Evolutionary conservation across 2,888 invertebrate genomes (phyloP).

Genomic region (Cephonodes hylas): DNA sequence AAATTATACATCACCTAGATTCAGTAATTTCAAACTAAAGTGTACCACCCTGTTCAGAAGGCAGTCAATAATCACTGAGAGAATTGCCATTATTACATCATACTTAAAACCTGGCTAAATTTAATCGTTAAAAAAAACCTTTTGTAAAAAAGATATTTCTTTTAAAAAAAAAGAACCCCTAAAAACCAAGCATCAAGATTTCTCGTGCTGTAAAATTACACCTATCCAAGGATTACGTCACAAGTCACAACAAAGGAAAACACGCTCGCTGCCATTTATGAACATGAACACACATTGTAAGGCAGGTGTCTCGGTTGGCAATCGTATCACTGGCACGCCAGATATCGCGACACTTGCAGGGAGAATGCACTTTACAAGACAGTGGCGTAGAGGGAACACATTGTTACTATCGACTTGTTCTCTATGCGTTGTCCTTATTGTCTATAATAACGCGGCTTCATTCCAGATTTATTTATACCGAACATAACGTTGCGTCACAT

Average conservation of each 20-base stretch:
- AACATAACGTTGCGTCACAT: too few relatives aligned
- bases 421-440: background rate
- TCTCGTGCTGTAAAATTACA: background rate
- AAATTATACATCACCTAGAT: too few relatives aligned
- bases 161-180: too few relatives aligned
- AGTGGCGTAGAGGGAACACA: constrained; percentile 10
- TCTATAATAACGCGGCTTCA: background rate
- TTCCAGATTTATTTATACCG: background rate
- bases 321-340: constrained; percentile 16
- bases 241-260: background rate
- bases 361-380: constrained; percentile 12
- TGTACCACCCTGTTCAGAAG: too few relatives aligned
- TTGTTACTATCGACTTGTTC: constrained; percentile 9
- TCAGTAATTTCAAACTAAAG: too few relatives aligned
- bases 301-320: constrained; percentile 2
- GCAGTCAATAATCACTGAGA: too few relatives aligned
- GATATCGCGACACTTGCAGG: background rate
- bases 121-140: too few relatives aligned
- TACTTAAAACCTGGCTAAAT: too few relatives aligned
- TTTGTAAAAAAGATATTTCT: too few relatives aligned
- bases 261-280: background rate
- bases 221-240: too few relatives aligned
- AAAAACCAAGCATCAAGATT: background rate
- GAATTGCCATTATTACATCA: too few relatives aligned
- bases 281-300: background rate